phyloP scores from a whole-genome alignment of 2,888 invertebrate genomes.

The Cerastis rubricosa region DNA sequence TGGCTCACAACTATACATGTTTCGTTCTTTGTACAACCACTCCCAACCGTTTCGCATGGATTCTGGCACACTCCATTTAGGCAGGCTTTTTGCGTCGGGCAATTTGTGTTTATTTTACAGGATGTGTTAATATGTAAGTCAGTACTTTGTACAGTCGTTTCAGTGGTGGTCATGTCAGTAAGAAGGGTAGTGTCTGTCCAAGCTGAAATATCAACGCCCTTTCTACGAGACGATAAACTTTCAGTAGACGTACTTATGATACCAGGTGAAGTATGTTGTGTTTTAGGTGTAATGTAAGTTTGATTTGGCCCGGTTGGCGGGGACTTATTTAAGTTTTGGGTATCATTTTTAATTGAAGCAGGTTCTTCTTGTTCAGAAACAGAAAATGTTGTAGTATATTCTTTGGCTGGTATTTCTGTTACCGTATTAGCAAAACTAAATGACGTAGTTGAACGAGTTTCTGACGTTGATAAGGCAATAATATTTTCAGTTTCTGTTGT shows the following conservation, averaged over 20 bases:
- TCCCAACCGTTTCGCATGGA: conserved; percentile 89
- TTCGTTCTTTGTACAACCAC: conserved; percentile 91
- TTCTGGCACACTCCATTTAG: conserved; percentile 92
- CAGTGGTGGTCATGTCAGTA: conserved; percentile 84
- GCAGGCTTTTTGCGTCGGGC: conserved; percentile 92
- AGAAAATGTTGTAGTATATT: conserved; percentile 21
- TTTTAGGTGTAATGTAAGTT: conserved; percentile 44
- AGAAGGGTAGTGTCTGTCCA: conserved; percentile 82
- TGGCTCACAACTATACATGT: conserved; percentile 92
- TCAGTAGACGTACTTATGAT: conserved; percentile 82
- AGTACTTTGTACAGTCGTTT: conserved; percentile 72
- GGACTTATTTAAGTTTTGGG: conserved; percentile 15
- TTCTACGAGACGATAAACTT: conserved; percentile 84
- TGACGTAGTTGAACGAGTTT: conserved; percentile 9
- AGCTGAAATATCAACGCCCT: conserved; percentile 86
- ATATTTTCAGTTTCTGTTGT: conserved; percentile 18
- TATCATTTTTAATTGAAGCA: conserved; percentile 21
- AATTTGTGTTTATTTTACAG: conserved; percentile 92
- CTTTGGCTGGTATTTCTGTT: conserved; percentile 23
- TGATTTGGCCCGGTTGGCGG: conserved; percentile 24
- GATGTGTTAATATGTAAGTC: conserved; percentile 78
- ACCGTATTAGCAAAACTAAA: conserved; percentile 12
- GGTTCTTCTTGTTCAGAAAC: conserved; percentile 10
- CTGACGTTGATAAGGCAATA: conserved; percentile 4
- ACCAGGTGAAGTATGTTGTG: conserved; percentile 66